phyloP scores from a whole-genome alignment of 2,888 invertebrate species.

The Suillia variegata region DNA sequence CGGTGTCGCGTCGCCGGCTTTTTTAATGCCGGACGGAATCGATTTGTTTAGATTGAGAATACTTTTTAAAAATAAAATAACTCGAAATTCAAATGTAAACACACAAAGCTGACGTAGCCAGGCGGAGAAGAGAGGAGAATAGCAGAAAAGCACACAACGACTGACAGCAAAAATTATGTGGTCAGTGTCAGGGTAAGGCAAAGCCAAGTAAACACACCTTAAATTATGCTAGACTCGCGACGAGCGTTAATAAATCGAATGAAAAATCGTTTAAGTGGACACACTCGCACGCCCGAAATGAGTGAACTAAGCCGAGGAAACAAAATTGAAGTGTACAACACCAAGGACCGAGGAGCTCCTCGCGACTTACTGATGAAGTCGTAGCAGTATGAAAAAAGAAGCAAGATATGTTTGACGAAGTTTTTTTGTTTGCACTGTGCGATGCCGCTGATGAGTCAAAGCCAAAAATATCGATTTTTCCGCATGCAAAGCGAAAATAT shows the following conservation, averaged over 20 bases:
- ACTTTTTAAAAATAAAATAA: background rate
- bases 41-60: background rate
- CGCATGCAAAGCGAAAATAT: background rate
- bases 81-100: background rate
- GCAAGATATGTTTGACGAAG: background rate
- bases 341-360: no score
- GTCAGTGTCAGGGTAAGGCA: conserved; percentile 3
- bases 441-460: conserved; percentile 2
- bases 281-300: background rate
- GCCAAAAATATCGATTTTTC: conserved; percentile 6
- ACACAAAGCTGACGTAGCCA: background rate
- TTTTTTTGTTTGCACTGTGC: background rate
- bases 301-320: no score
- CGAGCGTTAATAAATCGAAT: background rate
- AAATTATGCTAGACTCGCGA: background rate
- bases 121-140: background rate
- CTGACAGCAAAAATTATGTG: background rate
- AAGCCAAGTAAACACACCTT: no score
- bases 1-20: background rate
- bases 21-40: background rate
- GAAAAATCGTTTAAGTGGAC: background rate
- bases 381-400: no score
- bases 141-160: background rate
- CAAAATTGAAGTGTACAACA: no score
- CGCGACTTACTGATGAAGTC: no score